These are phyloP conservation scores for Heteractis magnifica DNA, from an alignment of 92 coral and sea anemone genomes.

Conservation along the genomic window DNA sequence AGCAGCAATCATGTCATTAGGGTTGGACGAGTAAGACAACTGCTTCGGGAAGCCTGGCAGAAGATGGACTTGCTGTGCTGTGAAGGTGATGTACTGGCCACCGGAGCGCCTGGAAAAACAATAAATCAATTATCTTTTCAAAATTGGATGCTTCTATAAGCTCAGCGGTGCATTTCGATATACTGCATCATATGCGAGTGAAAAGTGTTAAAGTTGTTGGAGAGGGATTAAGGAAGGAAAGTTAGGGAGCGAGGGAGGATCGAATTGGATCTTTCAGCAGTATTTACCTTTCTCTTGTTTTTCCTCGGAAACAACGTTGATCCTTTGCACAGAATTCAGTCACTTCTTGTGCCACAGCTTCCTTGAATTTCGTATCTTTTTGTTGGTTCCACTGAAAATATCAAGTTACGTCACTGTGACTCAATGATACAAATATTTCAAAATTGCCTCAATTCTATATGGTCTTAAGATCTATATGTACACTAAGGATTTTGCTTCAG, in stretches of 20 bases:
- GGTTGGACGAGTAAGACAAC: background rate
- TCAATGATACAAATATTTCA: background rate
- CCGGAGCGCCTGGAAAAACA: constrained; percentile 17
- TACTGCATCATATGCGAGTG: too few species aligned
- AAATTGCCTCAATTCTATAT: background rate
- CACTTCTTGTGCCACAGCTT: constrained; percentile 9
- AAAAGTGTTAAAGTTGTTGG: too few species aligned
- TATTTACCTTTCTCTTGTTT: background rate
- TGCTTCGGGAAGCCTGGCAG: constrained; percentile 48
- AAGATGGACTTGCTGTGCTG: constrained; percentile 41
- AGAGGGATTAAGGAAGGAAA: too few species aligned
- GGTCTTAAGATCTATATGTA: background rate
- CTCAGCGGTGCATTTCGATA: too few species aligned
- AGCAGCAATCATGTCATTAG: constrained; percentile 18
- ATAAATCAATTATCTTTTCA: background rate
- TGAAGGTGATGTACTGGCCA: constrained; percentile 5
- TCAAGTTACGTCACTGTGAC: background rate
- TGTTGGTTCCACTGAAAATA: constrained; percentile 10
- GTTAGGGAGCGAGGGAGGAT: too few species aligned
- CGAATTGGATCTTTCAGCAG: background rate
- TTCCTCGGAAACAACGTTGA: background rate
- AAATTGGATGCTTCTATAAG: background rate
- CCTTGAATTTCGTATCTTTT: constrained; percentile 6
- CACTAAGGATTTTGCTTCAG: too few species aligned
- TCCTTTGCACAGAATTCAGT: constrained; percentile 21